A percentile compares a stretch with the other conserved stretches of the same genome.
Conservation (phyloP, 2,888 invertebrate species). For the Sinotaia quadrata region DNA sequence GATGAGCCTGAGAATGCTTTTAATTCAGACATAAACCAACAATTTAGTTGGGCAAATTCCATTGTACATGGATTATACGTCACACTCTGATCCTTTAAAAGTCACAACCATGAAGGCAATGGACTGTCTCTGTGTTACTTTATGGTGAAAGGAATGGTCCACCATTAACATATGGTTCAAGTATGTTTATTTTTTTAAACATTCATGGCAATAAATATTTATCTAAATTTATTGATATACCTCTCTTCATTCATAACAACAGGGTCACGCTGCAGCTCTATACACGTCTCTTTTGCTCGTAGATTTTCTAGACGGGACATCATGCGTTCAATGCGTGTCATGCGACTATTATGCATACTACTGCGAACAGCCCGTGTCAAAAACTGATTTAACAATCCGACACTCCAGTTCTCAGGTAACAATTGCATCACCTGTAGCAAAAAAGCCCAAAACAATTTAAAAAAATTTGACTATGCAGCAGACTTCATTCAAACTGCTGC, state of each 20-base stretch:
- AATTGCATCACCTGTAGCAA: constrained; percentile 66
- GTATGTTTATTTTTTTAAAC: no score
- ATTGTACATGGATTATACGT: no score
- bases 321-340: constrained; percentile 69
- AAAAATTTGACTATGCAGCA: constrained; percentile 2
- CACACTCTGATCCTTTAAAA: no score
- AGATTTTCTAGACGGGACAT: constrained; percentile 73
- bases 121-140: no score
- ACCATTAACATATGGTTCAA: no score
- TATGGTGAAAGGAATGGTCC: no score
- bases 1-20: no score
- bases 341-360: constrained; percentile 70
- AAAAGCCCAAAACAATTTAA: background rate
- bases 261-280: constrained; percentile 65
- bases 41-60: no score
- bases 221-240: no score
- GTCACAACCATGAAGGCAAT: no score
- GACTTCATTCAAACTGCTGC: background rate
- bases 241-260: constrained; percentile 71
- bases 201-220: no score
- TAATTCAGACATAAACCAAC: no score
- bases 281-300: constrained; percentile 66
- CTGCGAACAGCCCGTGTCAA: constrained; percentile 71
- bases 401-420: constrained; percentile 74
- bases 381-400: constrained; percentile 72